Evolutionary conservation across 2,888 invertebrate species (phyloP), one percentile per base, ranked within the genome.

Genomic region (Podabrus alpinus): DNA sequence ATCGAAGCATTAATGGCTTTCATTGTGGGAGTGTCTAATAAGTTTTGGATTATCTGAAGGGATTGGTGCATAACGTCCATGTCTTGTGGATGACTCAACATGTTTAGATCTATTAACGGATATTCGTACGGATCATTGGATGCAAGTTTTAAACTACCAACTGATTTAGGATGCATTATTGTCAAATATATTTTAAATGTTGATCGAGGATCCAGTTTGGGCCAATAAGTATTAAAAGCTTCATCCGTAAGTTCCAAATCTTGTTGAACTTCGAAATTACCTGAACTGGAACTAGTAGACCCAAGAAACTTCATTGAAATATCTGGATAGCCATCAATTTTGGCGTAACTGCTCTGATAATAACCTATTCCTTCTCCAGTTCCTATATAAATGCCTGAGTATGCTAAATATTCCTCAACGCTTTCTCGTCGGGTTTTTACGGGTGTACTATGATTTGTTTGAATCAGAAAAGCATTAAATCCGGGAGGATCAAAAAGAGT

Each of bases 301-400:
- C 92, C 81, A n/a, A 90, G 89, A 11, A 90, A 89, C 86, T 91
- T 91, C 29, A 90, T 89, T 0, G 89, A 82, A 72, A 92, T 91
- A 66, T 92, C 82, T 16, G 92, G 84, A 84, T 93, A 92, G 16
- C 93, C 88, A 79, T 93, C 92, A 0, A 91, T 90, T 4, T 85
- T 81, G 1, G 91, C 90, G 15, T 89, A 84, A 73, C 91, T 90
- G 0, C 91, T 91, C 84, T 91, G 90, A 7, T 91, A 87, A 80
- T 90, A 92, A 1, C 89, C 92, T 1, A 93, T 88, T 1, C 89
- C 91, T 83, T 92, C 93, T n/a, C 90, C 90, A 3, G 90, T 91
- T 16, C 92, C 92, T 87, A 0, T 90, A 88, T 77, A 90, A 81
- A 0, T 77, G 5, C 86, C 86, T 0, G 89, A 87, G 61, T 21